Base-by-base conservation (phyloP, 2,797 vertebrate species). In the Leptodactylus fallax region DNA sequence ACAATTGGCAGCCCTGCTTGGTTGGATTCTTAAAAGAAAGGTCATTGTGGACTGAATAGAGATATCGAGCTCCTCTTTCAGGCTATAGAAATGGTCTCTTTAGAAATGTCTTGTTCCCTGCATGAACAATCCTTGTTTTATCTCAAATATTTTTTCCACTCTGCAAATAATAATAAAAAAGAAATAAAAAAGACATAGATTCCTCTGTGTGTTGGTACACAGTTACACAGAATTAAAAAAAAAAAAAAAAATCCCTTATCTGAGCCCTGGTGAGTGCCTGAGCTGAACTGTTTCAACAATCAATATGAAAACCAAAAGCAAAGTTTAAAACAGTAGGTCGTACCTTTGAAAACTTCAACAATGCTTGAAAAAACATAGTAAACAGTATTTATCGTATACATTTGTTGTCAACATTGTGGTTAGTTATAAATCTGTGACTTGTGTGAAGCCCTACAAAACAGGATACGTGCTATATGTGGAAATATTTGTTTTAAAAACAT, bases 11-110 rank as follows among this genome's bases (percentile, higher is more conserved):
- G 67, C 87, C 60, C 71, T 60, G 71, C 79, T 86, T 89, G 84
- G 86, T 89, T 86, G 71, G 69, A 78, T 82, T 76, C 87, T 89
- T 89, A 77, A 89, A 82, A 86, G 83, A 89, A 89, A 89, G 87
- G 87, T 89, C 87, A 82, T 49, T 74, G 47, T 86, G 17, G 27
- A 86, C 23, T 86, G 84, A 86, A 89, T 58, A 86, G 84, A 89
- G 84, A 85, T 85, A 89, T 85, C 27, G 83, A 88, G 87, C 78
- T 81, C 81, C 76, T 81, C 83, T 85, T 85, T 85, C 87, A 88
- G 69, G 21, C 83, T 85, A 76, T 85, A 85, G 83, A 89, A 89
- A 85, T 86, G 61, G 84, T 89, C 84, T 79, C 83, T 83, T 89
- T 89, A 86, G 79, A 89, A 89, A 86, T 86, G 36, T 56, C 87